These are phyloP conservation scores for Drosophila bocki DNA, from an alignment of 1,140 invertebrate genomes.

Conservation along the genomic window DNA sequence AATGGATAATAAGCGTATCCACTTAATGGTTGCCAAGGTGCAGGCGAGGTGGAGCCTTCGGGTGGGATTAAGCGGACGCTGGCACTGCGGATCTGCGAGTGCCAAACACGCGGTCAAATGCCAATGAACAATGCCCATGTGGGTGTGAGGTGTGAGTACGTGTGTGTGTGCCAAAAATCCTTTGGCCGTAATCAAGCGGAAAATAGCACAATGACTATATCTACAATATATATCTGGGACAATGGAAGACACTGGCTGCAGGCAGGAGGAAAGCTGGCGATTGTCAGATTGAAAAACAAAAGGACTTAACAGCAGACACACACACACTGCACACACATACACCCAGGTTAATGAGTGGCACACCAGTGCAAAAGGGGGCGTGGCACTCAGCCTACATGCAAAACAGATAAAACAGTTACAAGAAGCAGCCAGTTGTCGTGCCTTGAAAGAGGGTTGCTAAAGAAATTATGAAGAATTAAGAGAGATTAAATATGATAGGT, in stretches of 20 bases:
- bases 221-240: conserved; percentile 80
- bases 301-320: conserved; percentile 53
- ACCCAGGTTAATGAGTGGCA: conserved; percentile 71
- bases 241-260: conserved; percentile 52
- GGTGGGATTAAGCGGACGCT: conserved; percentile 19
- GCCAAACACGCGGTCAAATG: conserved; percentile 79
- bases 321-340: conserved; percentile 5
- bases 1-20: conserved; percentile 83
- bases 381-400: conserved; percentile 61
- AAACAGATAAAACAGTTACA: conserved; percentile 81
- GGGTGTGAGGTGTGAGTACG: conserved; percentile 33
- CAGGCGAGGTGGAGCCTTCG: conserved; percentile 37
- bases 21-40: conserved; percentile 79
- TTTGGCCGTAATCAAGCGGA: conserved; percentile 80
- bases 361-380: conserved; percentile 16
- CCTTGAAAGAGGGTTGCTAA: neutral
- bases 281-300: conserved; percentile 75
- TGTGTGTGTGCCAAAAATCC: conserved; percentile 68
- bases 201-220: conserved; percentile 84
- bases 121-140: conserved; percentile 57
- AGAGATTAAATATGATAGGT: no score
- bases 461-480: neutral
- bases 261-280: conserved; percentile 55
- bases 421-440: conserved; percentile 53
- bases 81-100: conserved; percentile 48